Percentiles rank a stretch among this genome's conserved stretches.
Evolutionary conservation across 2,797 vertebrate genomes (phyloP).

Genomic region (Hemitrygon akajei): DNA sequence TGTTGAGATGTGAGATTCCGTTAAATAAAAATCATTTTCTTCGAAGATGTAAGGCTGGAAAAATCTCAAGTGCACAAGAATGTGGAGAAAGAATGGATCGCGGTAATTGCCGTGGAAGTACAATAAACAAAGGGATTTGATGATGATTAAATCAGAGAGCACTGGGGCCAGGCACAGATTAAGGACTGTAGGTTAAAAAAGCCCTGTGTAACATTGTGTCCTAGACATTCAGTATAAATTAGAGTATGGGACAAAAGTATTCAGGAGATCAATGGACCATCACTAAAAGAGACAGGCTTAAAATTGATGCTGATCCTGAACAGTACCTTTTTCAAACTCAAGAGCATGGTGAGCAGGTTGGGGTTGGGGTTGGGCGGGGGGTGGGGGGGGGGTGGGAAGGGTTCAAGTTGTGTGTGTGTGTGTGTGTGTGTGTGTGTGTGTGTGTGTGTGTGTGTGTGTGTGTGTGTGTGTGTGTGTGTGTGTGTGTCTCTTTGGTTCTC

Average conservation of each 20-base stretch:
- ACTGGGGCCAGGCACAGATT: constrained; percentile 33
- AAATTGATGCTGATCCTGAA: constrained; percentile 12
- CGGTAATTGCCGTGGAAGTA: constrained; percentile 30
- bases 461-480: constrained; percentile 15
- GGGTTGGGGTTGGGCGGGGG: no score
- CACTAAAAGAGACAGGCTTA: not conserved
- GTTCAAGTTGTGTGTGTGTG: not conserved
- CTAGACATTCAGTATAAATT: constrained; percentile 24
- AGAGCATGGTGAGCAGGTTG: constrained; percentile 31
- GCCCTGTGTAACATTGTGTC: not conserved
- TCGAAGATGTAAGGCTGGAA: constrained; percentile 6
- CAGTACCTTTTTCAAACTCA: constrained; percentile 3
- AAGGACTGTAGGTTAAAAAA: constrained; percentile 14
- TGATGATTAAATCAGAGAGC: constrained; percentile 24
- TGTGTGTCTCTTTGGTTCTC: not conserved
- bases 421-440: constrained; percentile 6
- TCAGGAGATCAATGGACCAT: constrained; percentile 8
- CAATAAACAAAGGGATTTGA: constrained; percentile 36
- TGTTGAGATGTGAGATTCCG: constrained; percentile 12
- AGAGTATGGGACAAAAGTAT: constrained; percentile 13
- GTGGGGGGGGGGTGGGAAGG: not conserved
- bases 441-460: constrained; percentile 19
- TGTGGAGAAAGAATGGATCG: constrained; percentile 10
- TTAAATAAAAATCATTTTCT: constrained; percentile 29
- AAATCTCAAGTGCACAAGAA: constrained; percentile 14